These are phyloP conservation scores for Andrena hattorfiana DNA, from an alignment of 2,888 invertebrate genomes.

Conservation along the genomic window DNA sequence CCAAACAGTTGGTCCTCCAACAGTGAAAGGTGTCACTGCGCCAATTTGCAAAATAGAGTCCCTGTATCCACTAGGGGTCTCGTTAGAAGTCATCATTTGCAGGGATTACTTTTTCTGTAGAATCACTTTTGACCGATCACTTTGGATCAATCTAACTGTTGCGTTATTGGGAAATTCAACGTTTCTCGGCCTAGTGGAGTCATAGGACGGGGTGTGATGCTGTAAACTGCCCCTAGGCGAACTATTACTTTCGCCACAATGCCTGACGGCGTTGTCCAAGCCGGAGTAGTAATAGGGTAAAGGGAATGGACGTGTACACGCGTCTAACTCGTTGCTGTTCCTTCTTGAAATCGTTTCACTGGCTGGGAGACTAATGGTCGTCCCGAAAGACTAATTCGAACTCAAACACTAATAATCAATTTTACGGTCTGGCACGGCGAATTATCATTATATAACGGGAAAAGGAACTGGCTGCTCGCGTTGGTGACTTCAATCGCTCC, in stretches of 20 bases:
- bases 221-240: constrained; percentile 41
- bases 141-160: background rate
- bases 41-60: background rate
- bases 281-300: constrained; percentile 60
- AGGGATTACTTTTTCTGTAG: background rate
- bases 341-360: constrained; percentile 14
- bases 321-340: constrained; percentile 12
- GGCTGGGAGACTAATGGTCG: constrained; percentile 28
- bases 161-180: constrained; percentile 23
- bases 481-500: background rate
- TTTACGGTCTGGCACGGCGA: background rate
- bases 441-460: constrained; percentile 21
- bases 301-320: constrained; percentile 51
- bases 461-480: background rate
- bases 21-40: background rate
- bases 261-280: constrained; percentile 60
- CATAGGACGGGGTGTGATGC: constrained; percentile 55
- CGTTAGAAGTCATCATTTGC: background rate
- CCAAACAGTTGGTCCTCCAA: background rate
- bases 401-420: constrained; percentile 10
- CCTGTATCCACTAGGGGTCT: background rate
- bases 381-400: constrained; percentile 30
- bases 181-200: constrained; percentile 4
- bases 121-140: background rate
- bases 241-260: constrained; percentile 67